Evolutionary conservation across 2,113 vertebrate species (phyloP), one percentile per base, ranked within the genome.

Genomic region (Centropus unirufus): DNA sequence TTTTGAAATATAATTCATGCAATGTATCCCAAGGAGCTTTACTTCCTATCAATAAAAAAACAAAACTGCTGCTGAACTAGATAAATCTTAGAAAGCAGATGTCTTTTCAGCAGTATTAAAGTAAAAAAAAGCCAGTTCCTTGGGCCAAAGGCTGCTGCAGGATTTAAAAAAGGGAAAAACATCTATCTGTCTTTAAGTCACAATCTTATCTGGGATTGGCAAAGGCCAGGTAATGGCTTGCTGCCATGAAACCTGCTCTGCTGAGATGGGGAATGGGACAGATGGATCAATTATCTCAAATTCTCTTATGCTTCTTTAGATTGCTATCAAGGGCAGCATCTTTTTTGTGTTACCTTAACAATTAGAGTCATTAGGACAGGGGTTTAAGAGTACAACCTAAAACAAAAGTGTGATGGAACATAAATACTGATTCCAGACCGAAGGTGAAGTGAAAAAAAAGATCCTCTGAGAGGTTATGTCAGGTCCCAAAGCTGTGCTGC

Each of bases 1-100:
- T 93, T 82, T 88, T 76, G 69, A 54, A 70, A 2, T 51, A 66
- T 63, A 57, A 81, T 92, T 52, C 12, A 67, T 81, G 52, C 59
- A 75, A 75, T 0, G 1, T 40, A 30, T 89, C 83, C 81, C 85
- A 63, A 63, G 52, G 29, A 79, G 42, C 34, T 83, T 89, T 85
- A 73, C 29, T 89, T 75, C 58, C 21, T 92, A 67, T 86, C 83
- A 89, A 78, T 87, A 95, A 66, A 83, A 64, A n/a, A 1, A 68
- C 57, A 94, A 94, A 96, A 89, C 70, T 89, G 66, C 67, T 91
- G 89, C 79, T 91, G 81, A 89, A 51, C 74, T 55, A 82, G 83
- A 89, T 95, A 96, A 96, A 26, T 49, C 66, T 66, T 59, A 93
- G 89, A 89, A 97, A 93, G 85, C 62, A 93, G 75, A 79, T 87